A percentile compares a stretch with the other conserved stretches of the same genome.
phyloP scores from a whole-genome alignment of 2,113 vertebrate species.

The Gavialis gangeticus region DNA sequence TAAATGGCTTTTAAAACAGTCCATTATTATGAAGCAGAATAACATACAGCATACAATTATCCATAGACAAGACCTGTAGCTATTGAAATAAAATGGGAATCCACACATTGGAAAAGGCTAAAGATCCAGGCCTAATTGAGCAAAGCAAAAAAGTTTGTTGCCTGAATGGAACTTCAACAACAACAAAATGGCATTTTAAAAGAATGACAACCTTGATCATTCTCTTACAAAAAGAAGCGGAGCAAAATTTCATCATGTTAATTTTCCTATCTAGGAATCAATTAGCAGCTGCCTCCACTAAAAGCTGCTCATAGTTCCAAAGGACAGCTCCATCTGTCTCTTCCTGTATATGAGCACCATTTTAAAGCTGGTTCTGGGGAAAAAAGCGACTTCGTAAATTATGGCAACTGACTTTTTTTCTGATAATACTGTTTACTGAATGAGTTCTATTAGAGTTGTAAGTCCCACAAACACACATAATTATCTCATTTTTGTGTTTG shows the following conservation, averaged over 20 bases:
- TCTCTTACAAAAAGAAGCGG: not conserved
- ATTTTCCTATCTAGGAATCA: not conserved
- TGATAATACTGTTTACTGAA: not conserved
- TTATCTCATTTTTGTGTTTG: not conserved
- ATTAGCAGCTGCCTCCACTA: not conserved
- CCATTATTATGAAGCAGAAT: conserved; percentile 39
- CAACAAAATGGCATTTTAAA: not conserved
- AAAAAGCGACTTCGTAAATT: not conserved
- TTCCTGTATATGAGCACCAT: not conserved
- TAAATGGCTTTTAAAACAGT: conserved; percentile 18
- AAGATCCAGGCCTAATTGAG: rapidly evolving
- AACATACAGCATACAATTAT: not conserved
- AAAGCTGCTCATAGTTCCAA: not conserved
- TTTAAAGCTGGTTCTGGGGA: not conserved
- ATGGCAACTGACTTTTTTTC: conserved; percentile 6
- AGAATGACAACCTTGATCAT: not conserved
- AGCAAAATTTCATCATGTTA: not conserved
- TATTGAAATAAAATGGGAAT: not conserved
- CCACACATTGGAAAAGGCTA: rapidly evolving
- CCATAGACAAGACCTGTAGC: not conserved
- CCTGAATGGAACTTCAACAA: rapidly evolving
- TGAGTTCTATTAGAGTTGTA: not conserved
- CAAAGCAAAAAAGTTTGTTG: rapidly evolving
- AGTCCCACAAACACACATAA: not conserved
- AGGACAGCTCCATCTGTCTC: not conserved